Base-by-base conservation (phyloP, 1,140 invertebrate genomes). In the Cyclargus thomasi region DNA sequence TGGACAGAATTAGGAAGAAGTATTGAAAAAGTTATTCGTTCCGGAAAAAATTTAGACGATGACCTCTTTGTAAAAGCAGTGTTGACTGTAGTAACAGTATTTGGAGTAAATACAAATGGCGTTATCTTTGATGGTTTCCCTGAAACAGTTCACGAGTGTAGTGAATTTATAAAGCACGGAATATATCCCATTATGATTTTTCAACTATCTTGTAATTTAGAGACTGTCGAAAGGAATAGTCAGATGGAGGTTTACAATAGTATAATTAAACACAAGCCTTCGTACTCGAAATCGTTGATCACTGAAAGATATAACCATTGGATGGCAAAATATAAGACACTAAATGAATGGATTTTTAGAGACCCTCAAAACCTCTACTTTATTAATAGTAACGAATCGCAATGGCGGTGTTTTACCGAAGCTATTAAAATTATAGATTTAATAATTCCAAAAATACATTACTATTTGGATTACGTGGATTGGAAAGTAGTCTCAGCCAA, bases 91-190 rank as follows among this genome's bases (percentile, higher is more conserved):
- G 79, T 80, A 11, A 84, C 91, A 63, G 88, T 92, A 81, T 75
- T 83, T 47, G 78, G 81, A 18, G 80, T 81, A 64, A 67, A 84
- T 6, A 88, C 90, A 17, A 88, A 92, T 71, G 93, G 93, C 11
- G 90, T 91, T 74, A 70, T 94, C 14, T 83, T 92, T 53, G 93
- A 94, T 75, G 93, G 92, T 10, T 93, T 93, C 81, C 93, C 93
- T 2, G 80, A 86, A 62, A 83, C 68, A 36, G 74, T 84, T 11
- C 71, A 80, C 35, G 92, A 93, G 80, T 81, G 85, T 20, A 79
- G 85, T 67, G 80, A 88, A 74, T 71, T 94, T 20, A 69, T 78
- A 7, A 85, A 88, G 68, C 53, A 90, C 18, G 91, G 89, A 20
- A 71, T 93, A 14, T 86, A 91, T 62, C 93, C 93, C 0, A 82